Conservation (phyloP, 2,888 invertebrate species). For the Pegoplata infirma region DNA sequence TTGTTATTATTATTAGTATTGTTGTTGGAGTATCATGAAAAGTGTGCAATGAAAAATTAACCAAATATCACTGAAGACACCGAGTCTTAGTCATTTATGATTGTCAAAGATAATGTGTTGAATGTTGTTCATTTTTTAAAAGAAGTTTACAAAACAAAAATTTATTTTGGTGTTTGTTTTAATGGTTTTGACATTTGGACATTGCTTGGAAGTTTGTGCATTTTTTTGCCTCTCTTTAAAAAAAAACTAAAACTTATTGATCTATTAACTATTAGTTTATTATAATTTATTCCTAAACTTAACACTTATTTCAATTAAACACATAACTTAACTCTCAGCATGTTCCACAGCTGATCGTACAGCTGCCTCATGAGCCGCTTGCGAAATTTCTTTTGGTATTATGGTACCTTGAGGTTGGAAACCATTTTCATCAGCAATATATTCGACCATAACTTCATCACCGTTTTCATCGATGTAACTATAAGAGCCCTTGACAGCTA, state of each 20-base stretch:
- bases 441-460: slow-evolving; percentile 70
- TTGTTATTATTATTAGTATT: slow-evolving; percentile 45
- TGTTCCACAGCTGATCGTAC: neutral
- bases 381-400: slow-evolving; percentile 67
- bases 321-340: neutral
- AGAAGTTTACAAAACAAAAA: slow-evolving; percentile 32
- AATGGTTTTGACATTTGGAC: slow-evolving; percentile 56
- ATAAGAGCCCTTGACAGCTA: slow-evolving; percentile 73
- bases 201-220: slow-evolving; percentile 12
- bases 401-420: slow-evolving; percentile 71
- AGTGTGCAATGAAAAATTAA: neutral
- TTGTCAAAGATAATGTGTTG: slow-evolving; percentile 1
- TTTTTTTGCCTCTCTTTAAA: neutral
- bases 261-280: slow-evolving; percentile 1
- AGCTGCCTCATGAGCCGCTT: slow-evolving; percentile 64
- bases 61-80: no score
- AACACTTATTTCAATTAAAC: slow-evolving; percentile 5
- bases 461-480: slow-evolving; percentile 71
- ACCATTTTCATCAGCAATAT: slow-evolving; percentile 73
- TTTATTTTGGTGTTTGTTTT: slow-evolving; percentile 24
- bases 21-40: slow-evolving; percentile 5
- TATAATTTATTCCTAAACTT: slow-evolving; percentile 2
- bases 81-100: slow-evolving; percentile 22
- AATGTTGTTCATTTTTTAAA: no score
- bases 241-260: slow-evolving; percentile 23